A percentile compares a stretch with the other conserved stretches of the same genome.
Evolutionary conservation across 2,888 invertebrate genomes (phyloP).

Genomic region (Sabatieria punctata): DNA sequence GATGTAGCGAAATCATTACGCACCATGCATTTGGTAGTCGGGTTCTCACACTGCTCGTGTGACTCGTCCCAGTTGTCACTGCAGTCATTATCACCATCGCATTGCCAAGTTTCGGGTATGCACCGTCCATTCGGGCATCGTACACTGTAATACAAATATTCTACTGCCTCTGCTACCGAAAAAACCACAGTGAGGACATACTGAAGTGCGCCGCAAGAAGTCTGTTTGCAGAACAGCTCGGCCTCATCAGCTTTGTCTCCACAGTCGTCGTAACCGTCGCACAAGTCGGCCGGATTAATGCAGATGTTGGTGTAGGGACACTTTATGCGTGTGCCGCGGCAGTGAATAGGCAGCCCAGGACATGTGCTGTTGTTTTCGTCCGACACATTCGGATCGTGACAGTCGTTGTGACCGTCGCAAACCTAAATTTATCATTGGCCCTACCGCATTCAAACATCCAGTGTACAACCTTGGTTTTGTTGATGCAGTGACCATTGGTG

Average conservation of each 20-base stretch:
- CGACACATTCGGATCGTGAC: conserved; percentile 53
- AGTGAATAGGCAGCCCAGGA: conserved; percentile 44
- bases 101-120: conserved; percentile 83
- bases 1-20: no score
- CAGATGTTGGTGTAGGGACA: conserved; percentile 78
- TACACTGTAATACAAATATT: conserved; percentile 16
- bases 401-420: conserved; percentile 70
- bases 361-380: conserved; percentile 55
- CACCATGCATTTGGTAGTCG: conserved; percentile 17
- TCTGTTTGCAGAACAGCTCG: conserved; percentile 43
- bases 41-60: conserved; percentile 27
- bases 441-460: background rate
- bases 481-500: conserved; percentile 71
- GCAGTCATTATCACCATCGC: conserved; percentile 92
- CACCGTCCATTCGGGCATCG: conserved; percentile 54
- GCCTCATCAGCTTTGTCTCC: conserved; percentile 54
- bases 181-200: background rate
- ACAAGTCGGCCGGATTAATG: conserved; percentile 71
- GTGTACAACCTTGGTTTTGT: conserved; percentile 24
- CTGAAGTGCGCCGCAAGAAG: conserved; percentile 19
- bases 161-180: background rate
- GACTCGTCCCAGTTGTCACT: conserved; percentile 81
- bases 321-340: conserved; percentile 32
- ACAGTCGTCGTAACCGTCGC: conserved; percentile 93
- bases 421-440: conserved; percentile 40